Evolutionary conservation across 2,888 invertebrate genomes (phyloP).

Genomic region (Asteroscopus sphinx): DNA sequence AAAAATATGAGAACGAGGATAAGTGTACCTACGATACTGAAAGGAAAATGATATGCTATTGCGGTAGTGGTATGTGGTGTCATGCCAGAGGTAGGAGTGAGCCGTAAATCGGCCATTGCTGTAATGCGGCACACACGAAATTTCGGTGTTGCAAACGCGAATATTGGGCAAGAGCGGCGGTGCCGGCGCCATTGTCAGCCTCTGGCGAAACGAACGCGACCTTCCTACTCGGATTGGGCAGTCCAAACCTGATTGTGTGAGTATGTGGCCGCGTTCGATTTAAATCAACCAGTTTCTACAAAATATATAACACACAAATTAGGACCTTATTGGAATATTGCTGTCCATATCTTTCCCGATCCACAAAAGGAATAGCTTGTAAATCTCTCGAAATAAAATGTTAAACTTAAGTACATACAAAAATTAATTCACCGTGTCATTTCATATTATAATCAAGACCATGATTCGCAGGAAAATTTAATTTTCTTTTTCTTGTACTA

Average conservation of each 20-base stretch:
- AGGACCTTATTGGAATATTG: conserved; percentile 36
- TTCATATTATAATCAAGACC: background rate
- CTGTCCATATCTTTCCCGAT: conserved; percentile 16
- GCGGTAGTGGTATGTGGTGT: conserved; percentile 43
- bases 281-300: conserved; percentile 58
- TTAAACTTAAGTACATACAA: too few relatives aligned
- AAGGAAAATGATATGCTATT: conserved; percentile 40
- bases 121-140: conserved; percentile 86
- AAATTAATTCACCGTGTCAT: background rate
- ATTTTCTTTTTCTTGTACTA: conserved; percentile 13
- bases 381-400: conserved; percentile 5
- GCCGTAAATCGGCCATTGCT: conserved; percentile 75
- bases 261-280: conserved; percentile 64
- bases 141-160: conserved; percentile 86
- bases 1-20: conserved; percentile 12
- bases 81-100: conserved; percentile 55
- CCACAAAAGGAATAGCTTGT: background rate
- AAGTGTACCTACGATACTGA: conserved; percentile 7
- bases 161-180: conserved; percentile 80
- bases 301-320: conserved; percentile 29
- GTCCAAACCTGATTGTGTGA: conserved; percentile 81
- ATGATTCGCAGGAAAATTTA: conserved; percentile 17
- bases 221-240: conserved; percentile 86
- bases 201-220: conserved; percentile 86
- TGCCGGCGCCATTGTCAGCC: conserved; percentile 84